These are phyloP conservation scores for Arenicola marina DNA, from an alignment of 2,888 invertebrate genomes.

Conservation along the genomic window DNA sequence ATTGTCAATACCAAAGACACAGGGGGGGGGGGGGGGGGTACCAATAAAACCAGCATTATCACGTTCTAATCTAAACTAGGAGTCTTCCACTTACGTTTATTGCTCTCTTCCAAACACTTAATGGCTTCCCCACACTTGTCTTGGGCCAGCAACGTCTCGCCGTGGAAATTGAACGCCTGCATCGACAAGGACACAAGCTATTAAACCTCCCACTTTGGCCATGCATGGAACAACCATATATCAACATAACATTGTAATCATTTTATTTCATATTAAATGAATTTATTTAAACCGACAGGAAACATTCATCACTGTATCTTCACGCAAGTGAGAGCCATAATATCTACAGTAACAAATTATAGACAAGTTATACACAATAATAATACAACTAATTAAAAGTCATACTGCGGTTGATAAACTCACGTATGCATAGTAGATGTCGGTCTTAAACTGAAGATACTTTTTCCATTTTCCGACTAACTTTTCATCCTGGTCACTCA, in stretches of 20 bases:
- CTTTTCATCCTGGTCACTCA: conserved; percentile 64
- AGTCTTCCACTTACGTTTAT: conserved; percentile 61
- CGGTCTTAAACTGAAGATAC: conserved; percentile 68
- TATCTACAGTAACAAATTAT: too few species aligned
- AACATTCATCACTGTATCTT: not conserved
- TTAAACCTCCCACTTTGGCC: not conserved
- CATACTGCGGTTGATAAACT: conserved; percentile 44
- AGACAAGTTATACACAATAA: too few species aligned
- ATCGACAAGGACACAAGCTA: conserved; percentile 13
- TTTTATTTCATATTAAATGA: too few species aligned
- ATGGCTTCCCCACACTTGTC: conserved; percentile 72
- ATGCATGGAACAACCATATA: too few species aligned
- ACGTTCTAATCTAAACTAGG: too few species aligned
- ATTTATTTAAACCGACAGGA: too few species aligned
- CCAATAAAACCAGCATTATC: too few species aligned
- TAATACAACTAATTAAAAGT: not conserved
- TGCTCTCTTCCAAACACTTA: conserved; percentile 67
- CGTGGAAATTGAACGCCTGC: conserved; percentile 70
- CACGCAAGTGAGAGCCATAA: too few species aligned
- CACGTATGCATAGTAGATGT: conserved; percentile 69
- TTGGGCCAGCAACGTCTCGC: conserved; percentile 67
- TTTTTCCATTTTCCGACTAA: conserved; percentile 67
- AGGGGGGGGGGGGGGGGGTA: too few species aligned
- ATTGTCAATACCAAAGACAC: too few species aligned
- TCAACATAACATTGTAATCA: too few species aligned